Base-by-base conservation (phyloP, 2,888 invertebrate species). In the Dioctria rufipes region DNA sequence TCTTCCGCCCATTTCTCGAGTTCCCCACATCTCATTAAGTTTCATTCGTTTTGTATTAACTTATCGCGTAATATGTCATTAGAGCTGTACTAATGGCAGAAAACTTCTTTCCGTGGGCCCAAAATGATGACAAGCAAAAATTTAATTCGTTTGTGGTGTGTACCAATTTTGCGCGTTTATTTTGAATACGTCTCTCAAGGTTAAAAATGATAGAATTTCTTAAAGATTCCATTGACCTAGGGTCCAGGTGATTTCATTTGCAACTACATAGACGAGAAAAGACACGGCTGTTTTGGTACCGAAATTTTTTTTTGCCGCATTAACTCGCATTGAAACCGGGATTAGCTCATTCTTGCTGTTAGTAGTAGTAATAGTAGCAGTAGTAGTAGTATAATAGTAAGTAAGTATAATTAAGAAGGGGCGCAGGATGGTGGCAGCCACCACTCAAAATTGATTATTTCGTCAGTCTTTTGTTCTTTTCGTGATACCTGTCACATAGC, bases 221-320 rank as follows among this genome's bases (percentile, higher is more conserved):
- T 9, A 37, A 39, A 69, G 69, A 69, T 51, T 51, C 49, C 69
- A 69, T 43, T 69, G 69, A 69, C 69, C 69, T 51, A 69, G 9
- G 49, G 37, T 69, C 54, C 69, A 69, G 69, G 51, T 69, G 69
- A 69, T 69, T 69, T 54, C 69, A 69, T 69, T 69, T 69, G 69
- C 54, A 69, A 46, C 39, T 39, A 69, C 54, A 69, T 51, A 39
- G 51, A 25, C 25, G 69, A 25, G 25, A 25, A 25, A 69, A 69
- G 51, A 51, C 25, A 25, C 25, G 25, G 25, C 69, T 69, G 51
- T 49, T 69, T 69, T 69, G 69, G 69, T 69, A 51, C 51, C 69
- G 51, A 39, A 69, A 54, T 51, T 69, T 69, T 65, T 65, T 67
- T 37, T 39, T 51, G 49, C 54, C 39, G 61, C 6, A n/a, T 49